These are phyloP conservation scores for Oryzias sinensis DNA, from an alignment of 2,797 vertebrate species.

Conservation along the genomic window DNA sequence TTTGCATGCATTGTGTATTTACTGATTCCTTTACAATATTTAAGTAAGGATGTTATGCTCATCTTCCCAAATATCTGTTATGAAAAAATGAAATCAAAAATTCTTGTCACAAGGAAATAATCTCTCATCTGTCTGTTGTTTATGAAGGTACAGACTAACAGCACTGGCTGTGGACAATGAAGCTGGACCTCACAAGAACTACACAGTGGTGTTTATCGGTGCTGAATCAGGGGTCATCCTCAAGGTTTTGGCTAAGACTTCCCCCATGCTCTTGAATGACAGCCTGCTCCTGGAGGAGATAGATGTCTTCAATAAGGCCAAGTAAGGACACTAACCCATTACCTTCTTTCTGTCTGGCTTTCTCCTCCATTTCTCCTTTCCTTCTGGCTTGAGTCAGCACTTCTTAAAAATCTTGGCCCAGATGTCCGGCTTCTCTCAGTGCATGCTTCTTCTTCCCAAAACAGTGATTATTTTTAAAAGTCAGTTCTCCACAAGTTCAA, in stretches of 20 bases:
- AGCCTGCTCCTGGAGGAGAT: constrained; percentile 97
- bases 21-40: not conserved
- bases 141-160: constrained; percentile 89
- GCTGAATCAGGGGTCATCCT: constrained; percentile 93
- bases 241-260: constrained; percentile 95
- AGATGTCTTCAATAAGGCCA: constrained; percentile 93
- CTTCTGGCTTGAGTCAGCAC: constrained; percentile 35
- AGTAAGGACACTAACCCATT: constrained; percentile 74
- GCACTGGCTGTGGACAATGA: constrained; percentile 89
- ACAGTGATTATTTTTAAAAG: constrained; percentile 15
- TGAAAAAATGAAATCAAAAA: constrained; percentile 9
- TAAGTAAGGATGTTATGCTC: not conserved
- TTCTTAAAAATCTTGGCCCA: constrained; percentile 34
- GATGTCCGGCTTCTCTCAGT: constrained; percentile 20
- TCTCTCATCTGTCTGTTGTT: constrained; percentile 37
- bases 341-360: constrained; percentile 23
- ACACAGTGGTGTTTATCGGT: constrained; percentile 95
- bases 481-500: constrained; percentile 40
- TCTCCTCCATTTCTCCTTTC: constrained; percentile 37
- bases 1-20: not conserved
- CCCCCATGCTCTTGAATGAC: constrained; percentile 86
- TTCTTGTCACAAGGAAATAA: constrained; percentile 16
- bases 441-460: not conserved
- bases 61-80: not conserved
- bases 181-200: constrained; percentile 92